Conservation (phyloP, 2,888 invertebrate species). For the Ectemnius cavifrons region DNA sequence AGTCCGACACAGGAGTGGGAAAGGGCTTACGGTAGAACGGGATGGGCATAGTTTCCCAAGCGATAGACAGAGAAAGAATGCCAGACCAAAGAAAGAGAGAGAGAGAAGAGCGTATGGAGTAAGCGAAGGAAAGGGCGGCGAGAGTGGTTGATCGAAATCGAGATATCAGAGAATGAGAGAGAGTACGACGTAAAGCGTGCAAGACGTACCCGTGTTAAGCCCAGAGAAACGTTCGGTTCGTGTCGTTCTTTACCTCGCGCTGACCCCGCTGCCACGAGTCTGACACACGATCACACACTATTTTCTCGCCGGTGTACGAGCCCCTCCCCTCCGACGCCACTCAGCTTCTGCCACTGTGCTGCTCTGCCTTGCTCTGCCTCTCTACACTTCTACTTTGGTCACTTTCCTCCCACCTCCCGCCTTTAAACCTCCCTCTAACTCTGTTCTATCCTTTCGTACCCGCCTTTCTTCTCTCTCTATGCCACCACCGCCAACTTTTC, state of each 20-base stretch:
- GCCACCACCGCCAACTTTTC: slow-evolving; percentile 21
- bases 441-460: slow-evolving; percentile 11
- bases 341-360: slow-evolving; percentile 9
- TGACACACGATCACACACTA: slow-evolving; percentile 71
- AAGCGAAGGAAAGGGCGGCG: background rate
- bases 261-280: slow-evolving; percentile 77
- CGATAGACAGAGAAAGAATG: background rate
- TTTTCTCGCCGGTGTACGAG: slow-evolving; percentile 67
- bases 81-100: background rate
- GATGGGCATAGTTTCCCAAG: background rate
- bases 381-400: slow-evolving; percentile 13
- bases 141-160: slow-evolving; percentile 14
- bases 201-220: slow-evolving; percentile 74
- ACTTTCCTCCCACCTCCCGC: slow-evolving; percentile 5
- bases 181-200: slow-evolving; percentile 46
- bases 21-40: background rate
- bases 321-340: slow-evolving; percentile 43
- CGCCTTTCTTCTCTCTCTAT: slow-evolving; percentile 15
- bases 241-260: slow-evolving; percentile 75
- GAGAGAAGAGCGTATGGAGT: slow-evolving; percentile 5
- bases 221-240: slow-evolving; percentile 72
- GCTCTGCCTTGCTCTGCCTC: slow-evolving; percentile 15
- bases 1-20: background rate
- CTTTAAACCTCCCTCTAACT: slow-evolving; percentile 14
- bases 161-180: slow-evolving; percentile 8